A percentile compares a stretch with the other conserved stretches of the same genome.
phyloP scores from a whole-genome alignment of 2,888 invertebrate species.

The Salpingus planirostris region DNA sequence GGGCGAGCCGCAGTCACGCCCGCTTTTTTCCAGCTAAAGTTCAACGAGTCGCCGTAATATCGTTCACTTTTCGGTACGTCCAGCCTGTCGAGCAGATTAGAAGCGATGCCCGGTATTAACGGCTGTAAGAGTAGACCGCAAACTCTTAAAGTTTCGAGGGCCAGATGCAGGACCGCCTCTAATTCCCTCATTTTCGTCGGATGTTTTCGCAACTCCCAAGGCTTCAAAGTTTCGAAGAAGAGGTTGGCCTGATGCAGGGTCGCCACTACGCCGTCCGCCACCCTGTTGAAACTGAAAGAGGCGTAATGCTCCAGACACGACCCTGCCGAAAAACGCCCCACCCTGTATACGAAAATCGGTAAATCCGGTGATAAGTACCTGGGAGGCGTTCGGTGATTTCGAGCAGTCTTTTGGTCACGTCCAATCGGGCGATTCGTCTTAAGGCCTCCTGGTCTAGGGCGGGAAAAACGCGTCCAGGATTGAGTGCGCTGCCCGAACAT shows the following conservation, averaged over 20 bases:
- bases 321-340: neutral
- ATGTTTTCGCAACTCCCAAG: slow-evolving; percentile 76
- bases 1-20: too few relatives aligned
- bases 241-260: slow-evolving; percentile 71
- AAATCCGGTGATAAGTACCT: slow-evolving; percentile 40
- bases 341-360: neutral
- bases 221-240: slow-evolving; percentile 77
- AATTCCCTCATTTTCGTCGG: slow-evolving; percentile 49
- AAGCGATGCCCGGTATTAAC: slow-evolving; percentile 66
- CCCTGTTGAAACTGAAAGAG: slow-evolving; percentile 73
- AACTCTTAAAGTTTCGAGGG: slow-evolving; percentile 77
- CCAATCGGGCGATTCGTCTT: slow-evolving; percentile 37
- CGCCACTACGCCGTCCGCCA: slow-evolving; percentile 66
- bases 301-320: slow-evolving; percentile 50
- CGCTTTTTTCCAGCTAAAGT: too few relatives aligned
- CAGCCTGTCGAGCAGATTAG: slow-evolving; percentile 62
- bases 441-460: slow-evolving; percentile 44
- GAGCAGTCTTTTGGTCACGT: slow-evolving; percentile 48
- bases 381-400: slow-evolving; percentile 48
- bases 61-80: slow-evolving; percentile 42
- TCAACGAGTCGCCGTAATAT: too few relatives aligned
- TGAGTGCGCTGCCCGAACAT: slow-evolving; percentile 66
- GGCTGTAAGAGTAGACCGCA: slow-evolving; percentile 76
- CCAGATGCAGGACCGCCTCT: slow-evolving; percentile 67
- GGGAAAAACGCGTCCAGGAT: slow-evolving; percentile 71